phyloP scores from a whole-genome alignment of 1,140 invertebrate species.

The Lasioglossum baleicum region DNA sequence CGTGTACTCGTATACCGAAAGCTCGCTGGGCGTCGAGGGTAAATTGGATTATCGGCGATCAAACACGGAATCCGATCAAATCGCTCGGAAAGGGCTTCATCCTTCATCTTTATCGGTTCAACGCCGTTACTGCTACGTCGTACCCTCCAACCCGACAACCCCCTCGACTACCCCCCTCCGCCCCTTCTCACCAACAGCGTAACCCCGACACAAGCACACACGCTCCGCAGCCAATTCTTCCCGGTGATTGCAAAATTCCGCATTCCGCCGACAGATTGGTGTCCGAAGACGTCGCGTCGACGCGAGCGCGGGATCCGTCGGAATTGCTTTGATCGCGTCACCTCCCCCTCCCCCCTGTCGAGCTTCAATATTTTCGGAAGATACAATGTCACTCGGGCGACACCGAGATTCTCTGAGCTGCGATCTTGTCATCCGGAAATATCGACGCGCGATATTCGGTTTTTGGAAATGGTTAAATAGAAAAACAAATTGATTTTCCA shows the following conservation, averaged over 20 bases:
- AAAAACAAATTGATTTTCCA: too few species aligned
- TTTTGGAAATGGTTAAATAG: too few species aligned
- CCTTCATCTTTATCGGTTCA: constrained; percentile 58
- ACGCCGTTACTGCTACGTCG: constrained; percentile 2
- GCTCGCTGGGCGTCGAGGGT: constrained; percentile 46
- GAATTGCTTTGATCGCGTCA: constrained; percentile 9
- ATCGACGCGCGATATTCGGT: too few species aligned
- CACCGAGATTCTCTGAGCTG: too few species aligned
- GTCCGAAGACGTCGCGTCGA: not conserved
- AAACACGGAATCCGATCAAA: constrained; percentile 66
- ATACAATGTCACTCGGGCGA: too few species aligned
- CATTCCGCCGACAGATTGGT: constrained; percentile 20
- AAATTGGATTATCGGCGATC: constrained; percentile 70
- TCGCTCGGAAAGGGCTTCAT: constrained; percentile 62
- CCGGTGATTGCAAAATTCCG: constrained; percentile 34
- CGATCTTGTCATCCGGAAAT: too few species aligned
- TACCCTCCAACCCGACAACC: not conserved
- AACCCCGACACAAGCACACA: not conserved
- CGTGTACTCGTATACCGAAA: constrained; percentile 19
- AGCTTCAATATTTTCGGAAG: too few species aligned
- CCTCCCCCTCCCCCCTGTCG: not conserved
- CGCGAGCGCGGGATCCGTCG: not conserved
- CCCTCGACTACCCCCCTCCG: not conserved
- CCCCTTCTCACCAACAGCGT: not conserved
- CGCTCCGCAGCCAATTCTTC: constrained; percentile 27